Base-by-base conservation (phyloP, 1,140 invertebrate genomes). In the Drosophila aff. region DNA sequence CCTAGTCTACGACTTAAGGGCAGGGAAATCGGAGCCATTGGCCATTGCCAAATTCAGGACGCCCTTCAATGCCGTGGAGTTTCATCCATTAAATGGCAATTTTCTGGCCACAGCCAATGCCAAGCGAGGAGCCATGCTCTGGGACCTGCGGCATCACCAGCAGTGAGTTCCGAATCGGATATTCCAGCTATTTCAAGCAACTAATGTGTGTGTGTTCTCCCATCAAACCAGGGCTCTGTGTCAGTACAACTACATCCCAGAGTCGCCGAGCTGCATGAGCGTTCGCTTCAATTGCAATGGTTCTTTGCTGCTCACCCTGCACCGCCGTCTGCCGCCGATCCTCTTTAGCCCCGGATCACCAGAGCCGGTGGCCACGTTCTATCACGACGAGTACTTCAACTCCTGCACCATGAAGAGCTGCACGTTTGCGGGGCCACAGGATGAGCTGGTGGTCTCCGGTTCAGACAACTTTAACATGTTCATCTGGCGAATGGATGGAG, bases 351-450 rank as follows among this genome's bases (percentile, higher is more conserved):
- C 96, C 1, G 93, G 95, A 62, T 95, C 95, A 8, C 93, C 95
- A 2, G 94, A 95, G 26, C 95, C 96, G 1, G 91, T 97, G 23
- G 97, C 96, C 64, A 96, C 98, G 93, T 98, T 99, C 93, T 97
- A 98, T 92, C 97, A 98, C 92, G 95, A 95, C 28, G 97, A 97
- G 65, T 99, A 99, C 93, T 98, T 98, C 80, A 99, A 99, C 92
- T 98, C 97, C 2, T 99, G 98, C 92, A 99, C 98, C 1, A 98
- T 99, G 97, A 99, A 99, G 93, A 98, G 97, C 68, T 98, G 98
- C 86, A 97, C 96, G 57, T 99, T 99, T 94, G 98, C 97, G n/a
- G 98, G 98, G 1, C 95, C 96, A 8, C 95, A 96, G 46, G 98
- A 99, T 92, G 96, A 98, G 94, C 98, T 96, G 92, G 95, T 99